phyloP scores from a whole-genome alignment of 2,888 invertebrate species.

The Xanthorhoe designata region DNA sequence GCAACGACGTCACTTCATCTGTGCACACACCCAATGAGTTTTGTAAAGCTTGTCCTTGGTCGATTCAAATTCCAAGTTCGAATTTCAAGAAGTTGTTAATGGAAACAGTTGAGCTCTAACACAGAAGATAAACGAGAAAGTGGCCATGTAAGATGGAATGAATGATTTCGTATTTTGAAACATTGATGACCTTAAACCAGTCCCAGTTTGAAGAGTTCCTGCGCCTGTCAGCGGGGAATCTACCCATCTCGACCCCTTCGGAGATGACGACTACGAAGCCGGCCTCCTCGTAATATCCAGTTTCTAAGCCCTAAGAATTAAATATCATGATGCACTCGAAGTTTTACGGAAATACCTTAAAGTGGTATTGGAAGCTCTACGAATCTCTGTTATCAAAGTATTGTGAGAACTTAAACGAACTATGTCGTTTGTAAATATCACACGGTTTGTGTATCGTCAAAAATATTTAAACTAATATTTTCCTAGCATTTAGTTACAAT shows the following conservation, averaged over 20 bases:
- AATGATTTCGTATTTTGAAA: constrained; percentile 63
- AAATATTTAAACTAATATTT: constrained; percentile 21
- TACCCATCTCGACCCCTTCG: constrained; percentile 87
- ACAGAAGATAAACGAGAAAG: constrained; percentile 37
- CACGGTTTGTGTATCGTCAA: constrained; percentile 7
- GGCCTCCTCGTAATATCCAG: constrained; percentile 87
- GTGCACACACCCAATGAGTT: constrained; percentile 36
- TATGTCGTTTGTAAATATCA: background rate
- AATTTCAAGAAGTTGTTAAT: constrained; percentile 29
- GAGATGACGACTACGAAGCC: constrained; percentile 86
- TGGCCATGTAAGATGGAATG: constrained; percentile 78
- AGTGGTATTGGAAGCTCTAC: constrained; percentile 8
- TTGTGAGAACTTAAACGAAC: background rate
- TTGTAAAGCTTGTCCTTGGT: constrained; percentile 43
- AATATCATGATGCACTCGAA: constrained; percentile 72
- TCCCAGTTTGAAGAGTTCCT: constrained; percentile 88
- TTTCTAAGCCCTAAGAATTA: constrained; percentile 83
- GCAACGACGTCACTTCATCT: constrained; percentile 11
- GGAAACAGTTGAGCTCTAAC: constrained; percentile 33
- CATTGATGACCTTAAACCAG: constrained; percentile 88
- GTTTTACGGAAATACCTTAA: constrained; percentile 46
- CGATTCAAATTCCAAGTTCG: constrained; percentile 35
- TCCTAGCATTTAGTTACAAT: constrained; percentile 11
- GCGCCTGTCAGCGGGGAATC: constrained; percentile 86
- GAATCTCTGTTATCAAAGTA: background rate